Conservation (phyloP, 2,113 vertebrate species). For the Hippolais icterina region DNA sequence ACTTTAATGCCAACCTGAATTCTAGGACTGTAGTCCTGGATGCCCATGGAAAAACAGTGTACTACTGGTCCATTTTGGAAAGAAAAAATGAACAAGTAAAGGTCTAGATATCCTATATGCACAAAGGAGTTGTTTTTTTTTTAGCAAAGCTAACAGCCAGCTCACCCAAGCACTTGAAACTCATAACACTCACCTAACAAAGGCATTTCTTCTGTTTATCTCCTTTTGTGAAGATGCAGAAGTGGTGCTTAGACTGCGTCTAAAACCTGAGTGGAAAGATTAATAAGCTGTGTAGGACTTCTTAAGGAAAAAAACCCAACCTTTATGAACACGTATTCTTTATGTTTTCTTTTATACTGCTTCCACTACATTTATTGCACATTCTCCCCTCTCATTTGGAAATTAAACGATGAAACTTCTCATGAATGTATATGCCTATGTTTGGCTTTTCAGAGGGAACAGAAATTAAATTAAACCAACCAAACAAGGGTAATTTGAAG, state of each 20-base stretch:
- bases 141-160: not conserved
- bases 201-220: slow-evolving; percentile 81
- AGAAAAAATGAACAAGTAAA: not conserved
- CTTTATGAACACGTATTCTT: not conserved
- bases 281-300: not conserved
- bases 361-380: not conserved
- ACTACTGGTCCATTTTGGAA: not conserved
- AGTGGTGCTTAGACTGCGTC: slow-evolving; percentile 89
- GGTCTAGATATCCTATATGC: not conserved
- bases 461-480: not conserved
- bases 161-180: not conserved
- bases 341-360: not conserved
- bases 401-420: not conserved
- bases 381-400: not conserved
- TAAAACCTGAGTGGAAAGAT: slow-evolving; percentile 70
- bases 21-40: not conserved
- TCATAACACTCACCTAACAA: slow-evolving; percentile 78
- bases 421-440: accelerated
- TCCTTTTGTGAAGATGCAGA: slow-evolving; percentile 86
- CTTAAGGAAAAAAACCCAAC: not conserved
- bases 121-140: not conserved
- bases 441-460: not conserved
- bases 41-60: not conserved
- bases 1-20: not conserved
- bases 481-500: not conserved